Conservation (phyloP, 2,113 vertebrate species). For the Pimephales promelas region DNA sequence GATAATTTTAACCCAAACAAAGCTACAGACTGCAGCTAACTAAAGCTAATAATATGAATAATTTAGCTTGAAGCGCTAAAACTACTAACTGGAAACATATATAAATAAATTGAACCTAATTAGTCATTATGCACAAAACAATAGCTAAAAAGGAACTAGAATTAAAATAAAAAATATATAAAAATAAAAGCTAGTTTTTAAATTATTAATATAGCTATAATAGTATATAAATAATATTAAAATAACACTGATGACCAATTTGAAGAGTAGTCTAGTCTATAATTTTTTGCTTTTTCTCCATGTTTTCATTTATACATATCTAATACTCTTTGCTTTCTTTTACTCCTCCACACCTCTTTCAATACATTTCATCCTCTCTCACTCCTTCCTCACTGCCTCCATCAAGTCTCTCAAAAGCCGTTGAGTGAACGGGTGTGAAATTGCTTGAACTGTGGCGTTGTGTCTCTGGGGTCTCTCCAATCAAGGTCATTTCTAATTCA, state of each 20-base stretch:
- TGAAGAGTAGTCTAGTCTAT: neutral
- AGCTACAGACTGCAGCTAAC: too few species aligned
- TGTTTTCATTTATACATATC: constrained; percentile 36
- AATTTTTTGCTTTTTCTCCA: neutral
- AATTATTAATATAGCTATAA: too few species aligned
- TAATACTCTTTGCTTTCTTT: neutral
- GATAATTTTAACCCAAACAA: too few species aligned
- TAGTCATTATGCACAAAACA: neutral
- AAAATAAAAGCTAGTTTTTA: too few species aligned
- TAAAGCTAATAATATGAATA: too few species aligned
- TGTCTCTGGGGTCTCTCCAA: constrained; percentile 46
- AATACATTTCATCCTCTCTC: neutral
- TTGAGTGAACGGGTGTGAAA: constrained; percentile 58
- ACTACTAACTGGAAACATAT: too few species aligned
- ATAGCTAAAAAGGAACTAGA: neutral
- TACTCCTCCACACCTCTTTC: neutral
- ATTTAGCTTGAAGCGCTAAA: too few species aligned
- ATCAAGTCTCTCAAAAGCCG: constrained; percentile 3
- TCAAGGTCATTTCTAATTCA: constrained; percentile 64
- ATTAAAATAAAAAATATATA: neutral
- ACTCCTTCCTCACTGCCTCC: neutral
- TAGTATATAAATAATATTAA: too few species aligned
- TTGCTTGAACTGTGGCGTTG: constrained; percentile 46
- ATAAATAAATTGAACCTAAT: too few species aligned
- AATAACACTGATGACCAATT: neutral